Evolutionary conservation across 1,140 invertebrate species (phyloP), one percentile per base, ranked within the genome.

Genomic region (Anthonomus grandis): DNA sequence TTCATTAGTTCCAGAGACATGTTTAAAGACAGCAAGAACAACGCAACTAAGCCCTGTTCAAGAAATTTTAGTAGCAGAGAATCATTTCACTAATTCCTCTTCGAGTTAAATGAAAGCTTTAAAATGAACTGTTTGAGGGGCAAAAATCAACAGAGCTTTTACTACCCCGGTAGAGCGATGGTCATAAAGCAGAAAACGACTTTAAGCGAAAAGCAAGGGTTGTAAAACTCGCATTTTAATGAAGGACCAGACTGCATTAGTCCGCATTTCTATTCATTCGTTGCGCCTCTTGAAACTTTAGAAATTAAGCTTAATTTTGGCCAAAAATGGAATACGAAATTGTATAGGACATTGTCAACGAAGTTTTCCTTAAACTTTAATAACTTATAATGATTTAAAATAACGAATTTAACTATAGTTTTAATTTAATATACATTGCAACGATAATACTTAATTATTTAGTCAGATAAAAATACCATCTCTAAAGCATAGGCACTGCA

Each of bases 151-250:
- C 52, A 55, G 42, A 23, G 41, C 52, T 55, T 55, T 55, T 37
- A 55, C 41, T 46, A 24, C 44, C 15, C 27, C 18, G 39, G 27
- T 38, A 42, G 42, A 53, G 42, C 19, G 17, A 18, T 34, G 54
- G 54, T 48, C 54, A 56, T 56, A 56, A 56, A 56, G 54, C 54
- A 56, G 54, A 56, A 56, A 56, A 56, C 45, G 54, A 56, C 54
- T 56, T 56, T 42, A 39, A 48, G 38, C 54, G 54, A 56, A 56
- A 56, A 46, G 54, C 44, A 56, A 56, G 54, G 54, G 54, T 56
- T 56, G 54, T 48, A 56, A 56, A 56, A 56, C 44, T 17, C 45
- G 54, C 47, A 56, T 56, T 47, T 48, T 56, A 56, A 56, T 56
- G 54, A 56, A 56, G 45, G 54, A 27, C 46, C 50, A 31, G 24